A percentile compares a stretch with the other conserved stretches of the same genome.
Evolutionary conservation across 2,797 vertebrate genomes (phyloP).

Genomic region (Pampus argenteus): DNA sequence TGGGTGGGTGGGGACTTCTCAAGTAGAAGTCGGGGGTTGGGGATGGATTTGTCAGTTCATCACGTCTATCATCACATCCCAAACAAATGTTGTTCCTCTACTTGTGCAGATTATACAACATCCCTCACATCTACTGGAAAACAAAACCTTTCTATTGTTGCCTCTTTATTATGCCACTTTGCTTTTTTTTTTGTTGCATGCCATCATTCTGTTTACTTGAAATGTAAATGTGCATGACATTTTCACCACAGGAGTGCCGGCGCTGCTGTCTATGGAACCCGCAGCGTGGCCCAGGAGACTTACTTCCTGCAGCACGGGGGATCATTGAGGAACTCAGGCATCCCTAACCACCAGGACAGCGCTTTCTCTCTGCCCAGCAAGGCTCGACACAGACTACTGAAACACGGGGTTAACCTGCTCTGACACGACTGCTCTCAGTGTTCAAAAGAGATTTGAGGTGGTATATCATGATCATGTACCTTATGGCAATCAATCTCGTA

Average conservation of each 20-base stretch:
- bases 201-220: conserved; percentile 2
- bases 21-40: conserved; percentile 51
- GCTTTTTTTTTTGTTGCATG: background rate
- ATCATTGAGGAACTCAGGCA: conserved; percentile 88
- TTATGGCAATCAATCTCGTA: background rate
- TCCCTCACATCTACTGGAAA: background rate
- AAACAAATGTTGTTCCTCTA: conserved; percentile 4
- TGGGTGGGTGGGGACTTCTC: conserved; percentile 31
- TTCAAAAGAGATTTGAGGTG: background rate
- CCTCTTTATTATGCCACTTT: background rate
- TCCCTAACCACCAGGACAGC: conserved; percentile 91
- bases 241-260: conserved; percentile 85
- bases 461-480: background rate
- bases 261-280: conserved; percentile 88
- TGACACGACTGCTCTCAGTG: conserved; percentile 60
- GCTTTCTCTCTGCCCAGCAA: conserved; percentile 90
- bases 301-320: conserved; percentile 91
- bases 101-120: background rate
- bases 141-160: background rate
- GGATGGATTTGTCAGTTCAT: conserved; percentile 38
- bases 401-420: conserved; percentile 94
- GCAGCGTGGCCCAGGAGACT: conserved; percentile 90
- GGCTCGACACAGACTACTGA: conserved; percentile 92
- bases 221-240: conserved; percentile 28
- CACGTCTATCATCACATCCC: background rate